phyloP scores from a whole-genome alignment of 2,113 vertebrate species.

The Origma solitaria region DNA sequence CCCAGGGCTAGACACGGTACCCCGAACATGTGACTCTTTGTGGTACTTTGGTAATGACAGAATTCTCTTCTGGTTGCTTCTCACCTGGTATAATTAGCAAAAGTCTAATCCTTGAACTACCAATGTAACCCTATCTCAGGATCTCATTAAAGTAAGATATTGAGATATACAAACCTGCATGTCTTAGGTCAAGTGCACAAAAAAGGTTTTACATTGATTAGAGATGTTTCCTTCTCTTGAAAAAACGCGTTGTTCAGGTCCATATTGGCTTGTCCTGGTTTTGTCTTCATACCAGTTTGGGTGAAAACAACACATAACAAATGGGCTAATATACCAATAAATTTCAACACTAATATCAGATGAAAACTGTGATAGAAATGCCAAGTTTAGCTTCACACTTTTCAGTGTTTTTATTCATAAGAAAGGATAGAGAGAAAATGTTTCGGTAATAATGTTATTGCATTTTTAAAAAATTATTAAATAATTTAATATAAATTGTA shows the following conservation, averaged over 20 bases:
- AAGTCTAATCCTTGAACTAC: not conserved
- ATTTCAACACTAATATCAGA: not conserved
- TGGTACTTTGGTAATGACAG: not conserved
- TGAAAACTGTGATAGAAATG: not conserved
- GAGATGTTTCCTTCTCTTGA: not conserved
- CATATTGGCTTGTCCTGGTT: not conserved
- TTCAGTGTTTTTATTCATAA: not conserved
- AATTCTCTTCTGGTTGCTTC: not conserved
- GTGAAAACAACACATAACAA: not conserved
- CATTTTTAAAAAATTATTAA: not conserved
- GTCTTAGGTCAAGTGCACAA: not conserved
- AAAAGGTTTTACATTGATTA: not conserved
- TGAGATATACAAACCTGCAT: not conserved
- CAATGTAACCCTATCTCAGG: fast-evolving
- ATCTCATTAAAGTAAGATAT: not conserved
- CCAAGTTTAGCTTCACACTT: not conserved
- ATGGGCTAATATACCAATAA: not conserved
- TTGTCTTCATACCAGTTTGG: not conserved
- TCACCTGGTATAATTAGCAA: not conserved
- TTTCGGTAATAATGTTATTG: not conserved
- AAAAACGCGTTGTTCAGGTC: not conserved
- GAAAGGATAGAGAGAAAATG: not conserved
- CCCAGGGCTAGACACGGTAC: not conserved
- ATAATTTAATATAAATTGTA: not conserved
- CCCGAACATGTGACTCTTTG: not conserved